Base-by-base conservation (phyloP, 1,140 invertebrate species). In the Helicoverpa zea region DNA sequence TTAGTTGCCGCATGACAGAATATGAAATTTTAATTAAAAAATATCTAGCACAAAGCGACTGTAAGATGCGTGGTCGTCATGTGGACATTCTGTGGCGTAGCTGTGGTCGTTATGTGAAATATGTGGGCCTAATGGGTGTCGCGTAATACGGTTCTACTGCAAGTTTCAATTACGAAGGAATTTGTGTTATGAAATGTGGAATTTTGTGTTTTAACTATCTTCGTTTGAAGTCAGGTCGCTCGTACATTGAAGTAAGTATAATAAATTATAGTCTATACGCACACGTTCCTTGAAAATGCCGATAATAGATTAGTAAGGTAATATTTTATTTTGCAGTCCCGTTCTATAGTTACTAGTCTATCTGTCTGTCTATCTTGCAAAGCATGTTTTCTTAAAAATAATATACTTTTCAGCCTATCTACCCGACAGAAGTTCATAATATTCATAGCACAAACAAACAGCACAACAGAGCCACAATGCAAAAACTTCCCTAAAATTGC, bases 21-120 rank as follows among this genome's bases (percentile, higher is more conserved):
- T 75, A 75, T 75, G 58, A 75, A 75, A 63, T 75, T 75, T 75
- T 75, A 75, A 75, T 75, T 75, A 75, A 75, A 75, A 75, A 75
- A 75, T 75, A 63, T 75, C 73, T 75, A 16, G 58, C 43, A 29
- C 49, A 75, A 75, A 75, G 73, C 56, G 73, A 43, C 63, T 23
- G 56, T 63, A 75, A 75, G 73, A 75, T 74, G 72, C 43, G 63
- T 66, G 43, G 43, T 47, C 18, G 18, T 29, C 35, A 43, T 64
- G 29, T 43, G 4, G 11, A 43, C 58, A 12, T 29, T 59, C 23
- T 59, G 13, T 59, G n/a, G n/a, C 7, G 10, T 7, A 7, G 18
- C 16, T 23, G 29, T 64, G 30, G 29, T 4, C 35, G 63, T 66
- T 43, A 64, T 64, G 35, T 30, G 13, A 66, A 47, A 43, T 66